Percentiles rank a stretch among this genome's conserved stretches.
phyloP scores from a whole-genome alignment of 30 jellyfish, hydroid and myxozoan species.

The Turritopsis rubra region DNA sequence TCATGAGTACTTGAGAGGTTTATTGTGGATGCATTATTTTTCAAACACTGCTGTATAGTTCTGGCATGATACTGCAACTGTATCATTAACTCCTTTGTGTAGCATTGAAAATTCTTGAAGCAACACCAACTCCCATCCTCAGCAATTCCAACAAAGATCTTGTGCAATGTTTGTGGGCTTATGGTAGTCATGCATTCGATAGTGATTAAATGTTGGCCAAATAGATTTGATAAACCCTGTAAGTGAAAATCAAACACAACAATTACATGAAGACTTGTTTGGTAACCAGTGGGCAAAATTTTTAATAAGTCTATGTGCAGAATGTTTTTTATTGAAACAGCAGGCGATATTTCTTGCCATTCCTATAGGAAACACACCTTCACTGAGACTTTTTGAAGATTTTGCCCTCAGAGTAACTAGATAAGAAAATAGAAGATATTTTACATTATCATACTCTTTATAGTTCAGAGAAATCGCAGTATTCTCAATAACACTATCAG shows the following conservation, averaged over 20 bases:
- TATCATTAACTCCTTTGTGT: not conserved
- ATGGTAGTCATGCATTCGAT: not conserved
- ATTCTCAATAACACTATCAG: no score
- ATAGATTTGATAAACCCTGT: constrained; percentile 5
- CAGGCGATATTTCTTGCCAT: no score
- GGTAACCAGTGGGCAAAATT: no score
- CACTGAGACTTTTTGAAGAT: no score
- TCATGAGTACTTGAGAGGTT: not conserved
- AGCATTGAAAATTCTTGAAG: constrained; percentile 43
- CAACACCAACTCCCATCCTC: constrained; percentile 72
- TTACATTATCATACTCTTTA: no score
- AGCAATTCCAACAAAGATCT: not conserved
- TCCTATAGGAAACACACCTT: no score
- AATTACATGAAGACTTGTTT: no score
- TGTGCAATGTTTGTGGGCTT: not conserved
- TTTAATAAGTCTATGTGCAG: no score
- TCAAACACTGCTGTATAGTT: not conserved
- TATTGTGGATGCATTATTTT: not conserved
- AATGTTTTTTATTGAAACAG: no score
- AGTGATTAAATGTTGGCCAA: constrained; percentile 11
- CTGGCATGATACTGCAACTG: not conserved
- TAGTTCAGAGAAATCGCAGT: no score
- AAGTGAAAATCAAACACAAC: not conserved
- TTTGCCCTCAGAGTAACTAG: no score
- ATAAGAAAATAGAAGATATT: no score